Evolutionary conservation across 1,140 invertebrate species (phyloP), one percentile per base, ranked within the genome.

Genomic region (Plodia interpunctella): DNA sequence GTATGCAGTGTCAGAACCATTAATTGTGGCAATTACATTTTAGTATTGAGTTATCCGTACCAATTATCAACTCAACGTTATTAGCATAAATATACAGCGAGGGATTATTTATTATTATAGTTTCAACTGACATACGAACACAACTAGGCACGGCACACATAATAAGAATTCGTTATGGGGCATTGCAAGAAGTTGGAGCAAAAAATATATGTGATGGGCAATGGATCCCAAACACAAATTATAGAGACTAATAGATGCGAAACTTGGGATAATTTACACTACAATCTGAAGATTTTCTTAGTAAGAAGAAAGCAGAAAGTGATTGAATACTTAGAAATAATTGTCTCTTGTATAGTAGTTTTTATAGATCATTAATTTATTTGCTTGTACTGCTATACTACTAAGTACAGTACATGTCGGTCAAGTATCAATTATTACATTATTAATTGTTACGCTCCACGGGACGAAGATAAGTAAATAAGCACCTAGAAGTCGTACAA

Each of bases 181-280:
- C 62, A 49, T 63, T 57, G 67, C 63, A 51, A 70, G 66, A 56
- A 66, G 66, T 58, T 66, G 66, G 57, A 66, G 68, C 62, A 63
- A 74, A 68, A 68, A 71, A 72, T 60, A 74, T 68, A 65, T 60
- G 65, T 76, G 66, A 72, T 74, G 68, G 65, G 66, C 58, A 69
- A 73, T 75, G 64, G 62, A 65, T 65, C 18, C 53, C 32, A 21
- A 17, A 5, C n/a, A 44, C 38, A 44, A 44, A 44, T 44, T 44
- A 44, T 44, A 15, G 38, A 15, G 13, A 15, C 13, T 44, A 44
- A 44, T 44, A 44, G 38, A 44, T 44, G 13, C 15, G 38, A 44
- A 44, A 5, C 38, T 44, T 15, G 55, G n/a, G n/a, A n/a, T n/a
- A n/a, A n/a, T n/a, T n/a, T n/a, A n/a, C n/a, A n/a, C n/a, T n/a